Evolutionary conservation across 2,888 invertebrate species (phyloP).

Genomic region (Rotaria socialis): DNA sequence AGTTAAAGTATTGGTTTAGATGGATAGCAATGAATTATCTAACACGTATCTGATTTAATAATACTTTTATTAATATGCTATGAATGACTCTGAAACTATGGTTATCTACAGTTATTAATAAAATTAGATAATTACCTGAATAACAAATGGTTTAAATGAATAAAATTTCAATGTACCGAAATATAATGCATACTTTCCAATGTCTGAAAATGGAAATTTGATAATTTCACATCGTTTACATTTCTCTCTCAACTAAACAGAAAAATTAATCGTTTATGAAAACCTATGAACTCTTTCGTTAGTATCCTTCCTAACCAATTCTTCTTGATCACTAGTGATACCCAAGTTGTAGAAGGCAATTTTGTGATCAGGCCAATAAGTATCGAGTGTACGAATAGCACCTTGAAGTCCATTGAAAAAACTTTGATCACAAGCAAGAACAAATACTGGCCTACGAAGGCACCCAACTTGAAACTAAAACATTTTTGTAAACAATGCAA

Average conservation of each 20-base stretch:
- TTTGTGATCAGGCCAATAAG: background rate
- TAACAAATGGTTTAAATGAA: conserved; percentile 45
- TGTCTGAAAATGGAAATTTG: conserved; percentile 13
- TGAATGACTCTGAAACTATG: too few relatives aligned
- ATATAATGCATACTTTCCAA: background rate
- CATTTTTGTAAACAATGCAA: background rate
- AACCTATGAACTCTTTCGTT: too few relatives aligned
- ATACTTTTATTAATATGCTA: too few relatives aligned
- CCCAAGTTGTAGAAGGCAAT: background rate
- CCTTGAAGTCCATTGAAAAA: background rate
- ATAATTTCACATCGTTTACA: conserved; percentile 39
- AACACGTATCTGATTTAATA: too few relatives aligned
- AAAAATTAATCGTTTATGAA: background rate
- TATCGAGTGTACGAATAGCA: background rate
- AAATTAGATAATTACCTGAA: conserved; percentile 21
- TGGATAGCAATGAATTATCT: too few relatives aligned
- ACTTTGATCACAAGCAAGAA: background rate
- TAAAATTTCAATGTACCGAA: conserved; percentile 29
- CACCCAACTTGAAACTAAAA: background rate
- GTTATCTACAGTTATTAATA: too few relatives aligned
- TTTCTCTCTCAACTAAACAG: conserved; percentile 31
- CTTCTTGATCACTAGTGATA: background rate
- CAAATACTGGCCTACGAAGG: background rate
- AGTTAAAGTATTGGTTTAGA: too few relatives aligned
- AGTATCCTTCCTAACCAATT: background rate